These are phyloP conservation scores for Desmodus rotundus DNA, from an alignment of 2,113 vertebrate genomes.

Conservation along the genomic window DNA sequence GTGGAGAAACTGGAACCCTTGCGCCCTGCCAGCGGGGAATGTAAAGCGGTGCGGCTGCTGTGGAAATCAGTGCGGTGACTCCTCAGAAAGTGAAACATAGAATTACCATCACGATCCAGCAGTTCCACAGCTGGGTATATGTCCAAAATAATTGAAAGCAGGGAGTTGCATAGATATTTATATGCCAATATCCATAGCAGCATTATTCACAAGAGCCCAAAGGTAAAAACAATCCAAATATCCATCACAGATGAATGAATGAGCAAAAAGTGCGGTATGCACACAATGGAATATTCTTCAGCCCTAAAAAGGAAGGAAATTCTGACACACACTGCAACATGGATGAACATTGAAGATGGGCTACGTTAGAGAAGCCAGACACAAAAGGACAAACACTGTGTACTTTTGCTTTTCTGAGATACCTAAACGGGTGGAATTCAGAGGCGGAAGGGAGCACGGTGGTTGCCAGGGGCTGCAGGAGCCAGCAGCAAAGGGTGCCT, in stretches of 20 bases:
- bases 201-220: not conserved
- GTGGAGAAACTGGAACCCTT: not conserved
- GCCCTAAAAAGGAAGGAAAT: not conserved
- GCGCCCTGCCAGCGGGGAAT: not conserved
- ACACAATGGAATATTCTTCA: not conserved
- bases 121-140: not conserved
- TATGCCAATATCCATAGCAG: not conserved
- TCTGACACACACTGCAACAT: not conserved
- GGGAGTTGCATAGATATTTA: not conserved
- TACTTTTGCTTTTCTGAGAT: not conserved
- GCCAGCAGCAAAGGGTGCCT: not conserved
- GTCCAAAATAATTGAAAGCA: not conserved
- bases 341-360: not conserved
- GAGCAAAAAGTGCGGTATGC: not conserved
- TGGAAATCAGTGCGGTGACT: not conserved
- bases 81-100: not conserved
- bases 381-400: not conserved
- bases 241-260: not conserved
- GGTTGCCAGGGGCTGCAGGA: not conserved
- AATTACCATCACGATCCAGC: not conserved
- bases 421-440: not conserved
- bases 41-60: not conserved
- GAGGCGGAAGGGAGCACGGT: not conserved
- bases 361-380: not conserved
- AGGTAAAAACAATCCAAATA: not conserved